Evolutionary conservation across 2,797 vertebrate species (phyloP).

Genomic region (Kryptolebias ocellatus): DNA sequence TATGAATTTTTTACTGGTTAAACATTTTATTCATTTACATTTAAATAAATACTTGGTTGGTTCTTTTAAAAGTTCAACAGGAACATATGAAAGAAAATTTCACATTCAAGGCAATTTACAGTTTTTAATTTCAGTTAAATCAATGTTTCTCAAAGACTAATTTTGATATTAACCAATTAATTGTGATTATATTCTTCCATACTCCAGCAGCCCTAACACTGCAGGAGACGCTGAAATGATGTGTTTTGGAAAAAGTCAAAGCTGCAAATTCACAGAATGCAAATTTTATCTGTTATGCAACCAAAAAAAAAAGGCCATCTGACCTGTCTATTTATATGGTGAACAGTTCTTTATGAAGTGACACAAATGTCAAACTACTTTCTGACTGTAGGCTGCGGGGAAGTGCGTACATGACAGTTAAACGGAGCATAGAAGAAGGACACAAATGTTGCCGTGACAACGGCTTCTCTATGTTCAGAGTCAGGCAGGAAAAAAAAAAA

Average conservation of each 20-base stretch:
- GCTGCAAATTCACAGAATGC: not conserved
- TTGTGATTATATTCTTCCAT: too few species aligned
- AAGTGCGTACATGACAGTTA: conserved; percentile 23
- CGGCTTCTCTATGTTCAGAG: conserved; percentile 10
- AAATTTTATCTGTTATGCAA: not conserved
- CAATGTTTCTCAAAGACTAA: too few species aligned
- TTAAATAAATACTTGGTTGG: too few species aligned
- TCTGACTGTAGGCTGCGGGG: conserved; percentile 12
- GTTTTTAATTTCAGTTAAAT: too few species aligned
- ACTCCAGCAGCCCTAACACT: too few species aligned
- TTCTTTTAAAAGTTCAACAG: too few species aligned
- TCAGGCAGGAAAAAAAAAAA: not conserved
- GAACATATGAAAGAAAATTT: too few species aligned
- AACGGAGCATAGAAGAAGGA: not conserved
- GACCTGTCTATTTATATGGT: not conserved
- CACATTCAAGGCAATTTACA: too few species aligned
- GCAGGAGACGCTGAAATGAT: too few species aligned
- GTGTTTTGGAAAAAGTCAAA: not conserved
- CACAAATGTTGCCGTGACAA: conserved; percentile 42
- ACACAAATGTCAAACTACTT: conserved; percentile 2
- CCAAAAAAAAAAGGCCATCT: not conserved
- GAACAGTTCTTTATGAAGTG: not conserved
- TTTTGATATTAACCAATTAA: too few species aligned
- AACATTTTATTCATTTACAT: too few species aligned
- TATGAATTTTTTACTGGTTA: too few species aligned